These are phyloP conservation scores for Potorous gilbertii DNA, from an alignment of 2,797 vertebrate species.

Conservation along the genomic window DNA sequence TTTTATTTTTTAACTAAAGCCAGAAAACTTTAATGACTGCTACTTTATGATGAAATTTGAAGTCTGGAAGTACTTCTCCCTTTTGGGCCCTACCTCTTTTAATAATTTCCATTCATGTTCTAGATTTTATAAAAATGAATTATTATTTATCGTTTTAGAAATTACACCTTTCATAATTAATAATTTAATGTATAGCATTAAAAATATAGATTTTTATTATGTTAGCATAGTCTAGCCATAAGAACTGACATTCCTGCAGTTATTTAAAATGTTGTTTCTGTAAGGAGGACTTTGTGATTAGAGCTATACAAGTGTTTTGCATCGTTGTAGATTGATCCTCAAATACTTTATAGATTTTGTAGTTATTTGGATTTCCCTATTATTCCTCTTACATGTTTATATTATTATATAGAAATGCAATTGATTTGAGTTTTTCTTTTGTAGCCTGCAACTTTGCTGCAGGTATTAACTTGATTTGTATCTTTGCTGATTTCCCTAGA, in stretches of 20 bases:
- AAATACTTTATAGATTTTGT: background rate
- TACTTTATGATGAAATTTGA: background rate
- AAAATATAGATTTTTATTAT: background rate
- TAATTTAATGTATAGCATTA: background rate
- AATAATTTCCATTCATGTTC: background rate
- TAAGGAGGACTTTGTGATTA: background rate
- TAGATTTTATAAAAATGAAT: background rate
- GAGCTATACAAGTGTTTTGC: background rate
- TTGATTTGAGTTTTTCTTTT: background rate
- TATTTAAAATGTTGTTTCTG: background rate
- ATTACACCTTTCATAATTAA: background rate
- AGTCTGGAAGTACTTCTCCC: background rate
- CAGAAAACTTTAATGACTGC: background rate
- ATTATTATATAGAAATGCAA: background rate
- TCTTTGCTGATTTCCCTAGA: background rate
- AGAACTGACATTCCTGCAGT: background rate
- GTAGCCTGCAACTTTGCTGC: background rate
- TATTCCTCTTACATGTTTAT: background rate
- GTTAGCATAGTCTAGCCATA: background rate
- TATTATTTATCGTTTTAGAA: background rate
- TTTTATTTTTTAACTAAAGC: background rate
- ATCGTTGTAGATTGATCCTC: background rate
- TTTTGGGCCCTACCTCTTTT: background rate
- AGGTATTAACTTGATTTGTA: background rate
- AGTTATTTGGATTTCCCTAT: background rate